Percentiles rank a stretch among this genome's conserved stretches.
Evolutionary conservation across 2,888 invertebrate species (phyloP).

Genomic region (Synergus itoensis): DNA sequence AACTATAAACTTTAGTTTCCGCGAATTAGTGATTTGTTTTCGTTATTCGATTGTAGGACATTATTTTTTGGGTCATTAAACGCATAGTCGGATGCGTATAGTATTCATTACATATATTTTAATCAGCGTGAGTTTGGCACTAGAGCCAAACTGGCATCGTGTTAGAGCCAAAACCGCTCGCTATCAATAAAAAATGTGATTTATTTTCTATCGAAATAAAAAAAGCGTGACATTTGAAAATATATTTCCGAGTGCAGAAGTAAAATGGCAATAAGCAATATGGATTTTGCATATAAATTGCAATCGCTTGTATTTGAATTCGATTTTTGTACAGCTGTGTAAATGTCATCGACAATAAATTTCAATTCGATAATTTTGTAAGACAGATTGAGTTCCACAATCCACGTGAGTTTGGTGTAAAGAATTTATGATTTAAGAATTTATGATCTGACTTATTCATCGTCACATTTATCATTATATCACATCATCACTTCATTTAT

Average conservation of each 20-base stretch:
- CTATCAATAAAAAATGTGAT: slow-evolving; percentile 24
- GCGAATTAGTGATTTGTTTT: background rate
- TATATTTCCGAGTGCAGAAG: background rate
- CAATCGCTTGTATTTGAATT: background rate
- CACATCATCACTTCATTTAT: too few relatives aligned
- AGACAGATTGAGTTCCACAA: background rate
- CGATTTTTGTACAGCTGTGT: background rate
- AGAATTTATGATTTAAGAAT: too few relatives aligned
- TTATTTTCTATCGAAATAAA: slow-evolving; percentile 10
- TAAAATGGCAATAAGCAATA: background rate
- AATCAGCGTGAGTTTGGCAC: slow-evolving; percentile 31
- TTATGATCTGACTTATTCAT: too few relatives aligned
- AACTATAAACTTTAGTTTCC: background rate
- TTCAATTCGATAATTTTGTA: background rate
- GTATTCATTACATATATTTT: slow-evolving; percentile 21
- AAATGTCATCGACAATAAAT: background rate
- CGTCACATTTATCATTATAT: too few relatives aligned
- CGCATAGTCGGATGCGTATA: background rate
- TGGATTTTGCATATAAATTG: background rate
- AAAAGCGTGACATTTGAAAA: background rate
- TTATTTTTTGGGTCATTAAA: slow-evolving; percentile 7
- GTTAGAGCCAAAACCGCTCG: background rate
- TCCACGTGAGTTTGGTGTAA: too few relatives aligned
- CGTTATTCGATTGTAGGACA: background rate
- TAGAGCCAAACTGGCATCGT: slow-evolving; percentile 10